phyloP scores from a whole-genome alignment of 2,888 invertebrate genomes.

The Ypsolopha sequella region DNA sequence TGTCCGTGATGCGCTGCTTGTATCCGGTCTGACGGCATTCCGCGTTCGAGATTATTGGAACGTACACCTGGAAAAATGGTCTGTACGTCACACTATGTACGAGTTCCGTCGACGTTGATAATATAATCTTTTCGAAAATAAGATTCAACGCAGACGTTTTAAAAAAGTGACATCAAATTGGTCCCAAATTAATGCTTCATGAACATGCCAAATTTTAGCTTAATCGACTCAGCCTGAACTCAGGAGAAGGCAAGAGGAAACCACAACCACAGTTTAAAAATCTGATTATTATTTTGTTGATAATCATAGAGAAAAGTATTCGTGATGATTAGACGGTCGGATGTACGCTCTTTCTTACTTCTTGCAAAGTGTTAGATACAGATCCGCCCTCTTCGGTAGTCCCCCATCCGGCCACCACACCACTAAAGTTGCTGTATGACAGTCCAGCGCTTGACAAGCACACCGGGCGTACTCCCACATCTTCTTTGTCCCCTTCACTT shows the following conservation, averaged over 20 bases:
- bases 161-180: too few relatives aligned
- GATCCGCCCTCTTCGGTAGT: constrained; percentile 78
- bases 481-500: constrained; percentile 24
- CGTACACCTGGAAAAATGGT: constrained; percentile 36
- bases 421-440: constrained; percentile 63
- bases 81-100: too few relatives aligned
- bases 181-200: too few relatives aligned
- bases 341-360: constrained; percentile 61
- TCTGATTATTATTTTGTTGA: too few relatives aligned
- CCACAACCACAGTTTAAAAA: too few relatives aligned
- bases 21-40: constrained; percentile 79
- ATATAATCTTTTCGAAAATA: too few relatives aligned
- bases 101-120: too few relatives aligned
- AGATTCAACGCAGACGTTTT: too few relatives aligned
- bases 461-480: constrained; percentile 75
- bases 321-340: not conserved
- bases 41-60: constrained; percentile 56
- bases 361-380: constrained; percentile 77
- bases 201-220: too few relatives aligned
- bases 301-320: too few relatives aligned
- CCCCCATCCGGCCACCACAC: constrained; percentile 85
- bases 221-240: too few relatives aligned
- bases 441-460: constrained; percentile 77
- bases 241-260: too few relatives aligned
- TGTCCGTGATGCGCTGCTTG: constrained; percentile 78